Evolutionary conservation across 2,113 vertebrate genomes (phyloP).

Genomic region (Nanorana parkeri): DNA sequence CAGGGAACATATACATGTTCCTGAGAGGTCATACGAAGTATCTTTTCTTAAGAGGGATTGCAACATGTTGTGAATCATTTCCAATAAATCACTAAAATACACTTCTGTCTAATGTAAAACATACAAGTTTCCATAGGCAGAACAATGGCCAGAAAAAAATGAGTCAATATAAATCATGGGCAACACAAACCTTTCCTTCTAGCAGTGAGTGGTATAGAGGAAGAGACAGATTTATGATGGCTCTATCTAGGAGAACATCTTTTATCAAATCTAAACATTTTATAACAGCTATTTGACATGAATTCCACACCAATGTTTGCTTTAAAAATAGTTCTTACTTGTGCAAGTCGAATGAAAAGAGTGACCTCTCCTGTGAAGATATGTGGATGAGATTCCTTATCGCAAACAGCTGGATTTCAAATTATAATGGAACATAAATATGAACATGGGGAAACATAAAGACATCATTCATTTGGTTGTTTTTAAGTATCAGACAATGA

Average conservation of each 20-base stretch:
- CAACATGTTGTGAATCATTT: constrained; percentile 38
- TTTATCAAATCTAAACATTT: constrained; percentile 45
- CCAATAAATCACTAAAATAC: constrained; percentile 7
- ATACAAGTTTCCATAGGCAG: constrained; percentile 43
- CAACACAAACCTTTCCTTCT: neutral
- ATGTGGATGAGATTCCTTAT: constrained; percentile 25
- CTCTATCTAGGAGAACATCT: constrained; percentile 28
- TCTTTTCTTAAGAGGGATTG: constrained; percentile 20
- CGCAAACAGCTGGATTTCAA: constrained; percentile 26
- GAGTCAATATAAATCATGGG: constrained; percentile 19
- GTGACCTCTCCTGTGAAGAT: neutral
- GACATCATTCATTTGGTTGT: constrained; percentile 24
- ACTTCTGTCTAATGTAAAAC: constrained; percentile 48
- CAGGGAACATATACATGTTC: constrained; percentile 3
- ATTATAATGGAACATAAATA: constrained; percentile 22
- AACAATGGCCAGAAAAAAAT: neutral
- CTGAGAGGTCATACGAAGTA: constrained; percentile 26
- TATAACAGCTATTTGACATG: constrained; percentile 20
- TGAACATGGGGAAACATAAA: neutral
- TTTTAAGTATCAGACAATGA: constrained; percentile 8
- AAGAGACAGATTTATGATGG: constrained; percentile 36
- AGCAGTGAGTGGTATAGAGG: constrained; percentile 1
- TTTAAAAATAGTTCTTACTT: constrained; percentile 17
- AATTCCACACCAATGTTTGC: constrained; percentile 30
- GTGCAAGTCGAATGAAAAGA: neutral